phyloP scores from a whole-genome alignment of 2,888 invertebrate genomes.

The Dicyrtomina minuta region DNA sequence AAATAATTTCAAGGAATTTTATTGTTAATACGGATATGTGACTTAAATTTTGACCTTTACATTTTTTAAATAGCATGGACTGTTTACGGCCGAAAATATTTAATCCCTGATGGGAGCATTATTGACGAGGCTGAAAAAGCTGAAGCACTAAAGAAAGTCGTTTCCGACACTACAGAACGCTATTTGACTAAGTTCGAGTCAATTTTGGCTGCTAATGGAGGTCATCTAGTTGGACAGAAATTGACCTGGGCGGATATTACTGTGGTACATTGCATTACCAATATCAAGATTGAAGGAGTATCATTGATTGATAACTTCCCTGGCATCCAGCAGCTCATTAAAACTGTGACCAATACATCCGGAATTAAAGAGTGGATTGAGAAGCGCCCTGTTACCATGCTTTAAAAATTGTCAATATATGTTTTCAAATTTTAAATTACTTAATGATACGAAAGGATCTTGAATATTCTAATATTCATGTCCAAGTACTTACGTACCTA shows the following conservation, averaged over 20 bases:
- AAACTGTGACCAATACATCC: conserved; percentile 3
- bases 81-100: too few species aligned
- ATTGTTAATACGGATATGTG: too few species aligned
- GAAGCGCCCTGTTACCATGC: not conserved
- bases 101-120: too few species aligned
- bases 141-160: not conserved
- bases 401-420: too few species aligned
- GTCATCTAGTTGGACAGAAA: not conserved
- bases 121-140: too few species aligned
- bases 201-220: not conserved
- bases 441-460: too few species aligned
- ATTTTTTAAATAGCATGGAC: not conserved
- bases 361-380: conserved; percentile 19
- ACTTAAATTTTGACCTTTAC: not conserved
- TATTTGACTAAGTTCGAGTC: not conserved
- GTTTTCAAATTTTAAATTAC: too few species aligned
- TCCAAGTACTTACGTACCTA: too few species aligned
- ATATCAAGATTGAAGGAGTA: not conserved
- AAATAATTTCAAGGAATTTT: too few species aligned
- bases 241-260: not conserved
- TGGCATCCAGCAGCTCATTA: not conserved
- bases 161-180: not conserved
- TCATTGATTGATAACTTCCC: not conserved
- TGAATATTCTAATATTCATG: too few species aligned
- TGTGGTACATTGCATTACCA: not conserved